These are phyloP conservation scores for Cheilosia vernalis DNA, from an alignment of 2,888 invertebrate genomes.

Conservation along the genomic window DNA sequence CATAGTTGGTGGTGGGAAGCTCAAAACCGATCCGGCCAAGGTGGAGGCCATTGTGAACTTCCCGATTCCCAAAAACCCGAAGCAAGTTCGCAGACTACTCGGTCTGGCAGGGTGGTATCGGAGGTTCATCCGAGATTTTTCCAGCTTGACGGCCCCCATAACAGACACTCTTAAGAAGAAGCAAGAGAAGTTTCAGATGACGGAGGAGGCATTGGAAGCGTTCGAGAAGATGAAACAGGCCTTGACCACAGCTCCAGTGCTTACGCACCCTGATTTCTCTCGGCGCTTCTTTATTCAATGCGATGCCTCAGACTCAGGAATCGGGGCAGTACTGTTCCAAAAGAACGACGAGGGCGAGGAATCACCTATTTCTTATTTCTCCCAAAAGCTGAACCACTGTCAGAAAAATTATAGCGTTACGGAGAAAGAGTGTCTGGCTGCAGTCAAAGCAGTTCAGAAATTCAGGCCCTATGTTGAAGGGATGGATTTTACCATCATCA, in stretches of 20 bases:
- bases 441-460: conserved; percentile 40
- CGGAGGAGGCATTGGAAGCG: conserved; percentile 29
- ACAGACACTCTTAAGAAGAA: conserved; percentile 42
- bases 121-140: conserved; percentile 55
- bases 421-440: conserved; percentile 41
- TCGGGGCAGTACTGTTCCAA: conserved; percentile 50
- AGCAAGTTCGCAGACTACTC: conserved; percentile 65
- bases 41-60: conserved; percentile 39
- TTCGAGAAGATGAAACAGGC: conserved; percentile 46
- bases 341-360: conserved; percentile 37
- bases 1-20: conserved; percentile 9
- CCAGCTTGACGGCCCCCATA: conserved; percentile 31
- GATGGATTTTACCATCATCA: conserved; percentile 53
- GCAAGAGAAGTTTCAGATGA: too few relatives aligned
- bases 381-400: conserved; percentile 46
- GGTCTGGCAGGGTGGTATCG: conserved; percentile 66
- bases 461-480: conserved; percentile 58
- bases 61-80: conserved; percentile 32
- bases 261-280: conserved; percentile 59
- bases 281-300: conserved; percentile 66
- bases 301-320: conserved; percentile 49
- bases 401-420: conserved; percentile 19
- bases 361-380: conserved; percentile 40
- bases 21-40: conserved; percentile 57
- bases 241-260: conserved; percentile 53